phyloP scores from a whole-genome alignment of 2,113 vertebrate genomes.

The Alectura lathami region DNA sequence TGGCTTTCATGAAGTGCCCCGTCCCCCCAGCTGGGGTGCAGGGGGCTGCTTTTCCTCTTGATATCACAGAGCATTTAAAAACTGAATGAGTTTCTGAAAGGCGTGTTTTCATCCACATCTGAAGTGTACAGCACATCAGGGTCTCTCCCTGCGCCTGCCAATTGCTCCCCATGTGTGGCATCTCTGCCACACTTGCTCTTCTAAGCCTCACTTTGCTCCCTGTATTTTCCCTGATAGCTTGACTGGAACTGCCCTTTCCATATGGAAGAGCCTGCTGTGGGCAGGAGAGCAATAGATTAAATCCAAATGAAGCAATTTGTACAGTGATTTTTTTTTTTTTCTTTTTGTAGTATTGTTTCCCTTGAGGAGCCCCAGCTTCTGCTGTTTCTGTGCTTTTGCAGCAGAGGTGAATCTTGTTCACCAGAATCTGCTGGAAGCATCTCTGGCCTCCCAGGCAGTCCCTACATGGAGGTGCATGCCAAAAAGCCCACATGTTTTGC shows the following conservation, averaged over 20 bases:
- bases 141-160: neutral
- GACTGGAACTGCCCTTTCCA: no score
- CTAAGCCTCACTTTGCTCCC: neutral
- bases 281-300: neutral
- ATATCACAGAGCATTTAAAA: neutral
- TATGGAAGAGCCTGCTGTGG: neutral
- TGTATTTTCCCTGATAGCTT: neutral
- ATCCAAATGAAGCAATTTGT: neutral
- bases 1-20: neutral
- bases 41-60: neutral
- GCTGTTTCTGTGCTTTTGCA: neutral
- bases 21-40: neutral
- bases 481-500: neutral
- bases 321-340: neutral
- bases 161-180: neutral
- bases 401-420: neutral
- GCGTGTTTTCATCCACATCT: neutral
- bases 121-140: neutral
- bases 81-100: neutral
- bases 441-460: neutral
- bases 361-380: neutral
- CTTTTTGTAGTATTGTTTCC: neutral
- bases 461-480: neutral
- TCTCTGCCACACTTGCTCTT: neutral
- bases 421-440: neutral